Percentiles rank a stretch among this genome's conserved stretches.
Conservation (phyloP, 2,113 vertebrate genomes). For the Neogale vison region DNA sequence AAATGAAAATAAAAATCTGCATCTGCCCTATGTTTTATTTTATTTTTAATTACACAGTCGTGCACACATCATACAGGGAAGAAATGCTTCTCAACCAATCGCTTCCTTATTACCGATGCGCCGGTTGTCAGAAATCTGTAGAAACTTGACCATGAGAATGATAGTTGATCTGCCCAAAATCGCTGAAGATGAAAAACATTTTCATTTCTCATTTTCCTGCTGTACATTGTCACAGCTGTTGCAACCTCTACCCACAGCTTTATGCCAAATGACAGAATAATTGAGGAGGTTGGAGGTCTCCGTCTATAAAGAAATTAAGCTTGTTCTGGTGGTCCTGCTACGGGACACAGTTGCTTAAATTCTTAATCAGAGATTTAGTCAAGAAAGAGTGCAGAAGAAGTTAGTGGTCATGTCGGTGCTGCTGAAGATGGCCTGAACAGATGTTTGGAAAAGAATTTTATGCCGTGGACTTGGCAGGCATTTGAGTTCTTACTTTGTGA, state of each 20-base stretch:
- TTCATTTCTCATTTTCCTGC: neutral
- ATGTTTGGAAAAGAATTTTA: neutral
- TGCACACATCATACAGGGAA: neutral
- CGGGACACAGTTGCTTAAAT: neutral
- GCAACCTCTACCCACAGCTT: neutral
- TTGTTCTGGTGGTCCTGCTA: neutral
- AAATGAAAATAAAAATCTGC: neutral
- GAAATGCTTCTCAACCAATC: neutral
- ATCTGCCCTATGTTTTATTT: neutral
- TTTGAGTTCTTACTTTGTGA: slow-evolving; percentile 2
- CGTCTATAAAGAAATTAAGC: neutral
- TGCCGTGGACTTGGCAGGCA: neutral
- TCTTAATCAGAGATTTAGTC: slow-evolving; percentile 44
- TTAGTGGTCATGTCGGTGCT: neutral
- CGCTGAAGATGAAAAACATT: slow-evolving; percentile 13
- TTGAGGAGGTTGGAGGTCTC: neutral
- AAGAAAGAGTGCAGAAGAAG: neutral
- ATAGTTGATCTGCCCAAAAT: neutral
- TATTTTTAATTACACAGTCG: neutral
- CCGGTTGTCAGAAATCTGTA: neutral
- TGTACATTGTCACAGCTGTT: neutral
- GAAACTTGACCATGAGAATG: neutral
- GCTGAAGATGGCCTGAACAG: neutral
- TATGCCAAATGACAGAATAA: slow-evolving; percentile 36
- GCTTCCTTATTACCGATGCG: neutral